Conservation (phyloP, 2,888 invertebrate genomes). For the Pecten maximus region DNA sequence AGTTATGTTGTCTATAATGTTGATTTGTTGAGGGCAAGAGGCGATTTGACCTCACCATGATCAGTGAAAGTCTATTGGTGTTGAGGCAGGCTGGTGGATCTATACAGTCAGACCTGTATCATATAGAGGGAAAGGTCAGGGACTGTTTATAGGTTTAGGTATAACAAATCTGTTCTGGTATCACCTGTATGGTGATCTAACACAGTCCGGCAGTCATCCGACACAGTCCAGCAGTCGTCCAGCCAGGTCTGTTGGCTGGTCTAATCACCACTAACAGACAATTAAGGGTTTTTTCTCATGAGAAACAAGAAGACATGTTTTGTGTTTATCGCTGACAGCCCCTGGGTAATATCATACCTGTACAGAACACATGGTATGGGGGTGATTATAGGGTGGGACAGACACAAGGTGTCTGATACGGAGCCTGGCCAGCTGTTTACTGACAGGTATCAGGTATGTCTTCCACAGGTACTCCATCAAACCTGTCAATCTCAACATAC, state of each 20-base stretch:
- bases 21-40: too few species aligned
- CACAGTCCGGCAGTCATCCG: neutral
- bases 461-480: neutral
- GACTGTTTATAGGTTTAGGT: neutral
- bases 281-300: conserved; percentile 3
- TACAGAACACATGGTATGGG: neutral
- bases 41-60: too few species aligned
- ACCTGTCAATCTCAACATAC: neutral
- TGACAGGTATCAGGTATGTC: neutral
- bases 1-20: too few species aligned
- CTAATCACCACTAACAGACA: neutral
- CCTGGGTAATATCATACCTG: conserved; percentile 5
- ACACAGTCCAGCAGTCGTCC: neutral
- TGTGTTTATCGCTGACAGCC: neutral
- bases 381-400: neutral
- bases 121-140: neutral
- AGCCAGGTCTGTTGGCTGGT: neutral
- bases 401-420: neutral
- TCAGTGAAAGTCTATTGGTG: too few species aligned
- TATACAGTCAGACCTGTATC: neutral
- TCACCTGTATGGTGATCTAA: neutral
- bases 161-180: neutral
- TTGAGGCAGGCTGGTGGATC: too few species aligned
- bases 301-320: neutral
- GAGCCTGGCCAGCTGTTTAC: neutral